These are phyloP conservation scores for Archilochus colubris DNA, from an alignment of 2,113 vertebrate species.

Conservation along the genomic window DNA sequence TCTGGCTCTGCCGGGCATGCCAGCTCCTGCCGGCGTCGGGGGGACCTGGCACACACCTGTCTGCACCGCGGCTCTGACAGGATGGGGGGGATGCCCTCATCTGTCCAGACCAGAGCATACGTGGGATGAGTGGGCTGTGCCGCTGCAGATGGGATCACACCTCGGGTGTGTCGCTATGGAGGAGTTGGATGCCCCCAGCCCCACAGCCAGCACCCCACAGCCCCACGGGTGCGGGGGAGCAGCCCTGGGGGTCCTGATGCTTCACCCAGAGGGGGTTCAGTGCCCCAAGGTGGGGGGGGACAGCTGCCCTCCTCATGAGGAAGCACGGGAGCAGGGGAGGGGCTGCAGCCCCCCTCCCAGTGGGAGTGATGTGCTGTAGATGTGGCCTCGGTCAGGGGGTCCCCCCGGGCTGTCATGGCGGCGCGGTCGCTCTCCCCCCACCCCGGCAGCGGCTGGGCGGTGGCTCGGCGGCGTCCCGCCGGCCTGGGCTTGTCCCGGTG, in stretches of 20 bases:
- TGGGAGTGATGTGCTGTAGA: background rate
- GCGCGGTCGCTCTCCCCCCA: background rate
- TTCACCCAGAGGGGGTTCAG: accelerated
- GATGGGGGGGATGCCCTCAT: background rate
- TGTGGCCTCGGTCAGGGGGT: accelerated
- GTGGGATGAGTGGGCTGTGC: background rate
- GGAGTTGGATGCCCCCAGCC: too few relatives aligned
- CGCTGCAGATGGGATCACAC: accelerated
- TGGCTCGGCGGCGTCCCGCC: conserved; percentile 3
- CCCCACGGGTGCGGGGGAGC: background rate
- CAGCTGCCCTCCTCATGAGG: accelerated
- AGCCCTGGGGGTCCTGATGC: background rate
- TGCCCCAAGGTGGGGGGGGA: too few relatives aligned
- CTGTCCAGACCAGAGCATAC: background rate
- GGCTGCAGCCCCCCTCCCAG: background rate
- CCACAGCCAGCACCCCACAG: background rate
- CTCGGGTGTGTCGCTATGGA: background rate
- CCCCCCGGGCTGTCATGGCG: accelerated
- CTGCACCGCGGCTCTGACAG: background rate
- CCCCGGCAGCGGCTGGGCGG: background rate
- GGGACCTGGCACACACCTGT: background rate
- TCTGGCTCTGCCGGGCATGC: conserved; percentile 18
- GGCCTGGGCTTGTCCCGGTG: conserved; percentile 56
- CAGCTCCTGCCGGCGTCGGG: background rate
- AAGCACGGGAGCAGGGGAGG: background rate